These are phyloP conservation scores for Vicugna pacos DNA, from an alignment of 2,113 vertebrate species.

Conservation along the genomic window DNA sequence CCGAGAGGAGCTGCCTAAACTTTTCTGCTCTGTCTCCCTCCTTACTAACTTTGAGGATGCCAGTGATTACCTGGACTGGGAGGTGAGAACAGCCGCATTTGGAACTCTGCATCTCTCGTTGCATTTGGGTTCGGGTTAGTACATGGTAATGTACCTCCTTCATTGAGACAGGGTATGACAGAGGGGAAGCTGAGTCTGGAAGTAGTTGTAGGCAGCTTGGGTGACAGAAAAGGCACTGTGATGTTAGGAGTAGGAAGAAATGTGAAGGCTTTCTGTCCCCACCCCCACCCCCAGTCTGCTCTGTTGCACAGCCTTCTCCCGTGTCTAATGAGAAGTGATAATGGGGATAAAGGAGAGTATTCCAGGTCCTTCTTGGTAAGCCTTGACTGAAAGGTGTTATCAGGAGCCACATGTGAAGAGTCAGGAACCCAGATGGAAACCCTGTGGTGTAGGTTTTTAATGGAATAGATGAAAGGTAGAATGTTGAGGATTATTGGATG, in stretches of 20 bases:
- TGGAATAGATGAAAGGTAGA: background rate
- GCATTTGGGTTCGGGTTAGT: conserved; percentile 90
- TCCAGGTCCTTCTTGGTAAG: conserved; percentile 4
- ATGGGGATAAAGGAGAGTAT: background rate
- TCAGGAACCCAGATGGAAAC: background rate
- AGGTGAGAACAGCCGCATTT: conserved; percentile 92
- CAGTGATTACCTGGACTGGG: conserved; percentile 93
- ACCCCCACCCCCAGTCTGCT: background rate
- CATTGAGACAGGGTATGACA: conserved; percentile 76
- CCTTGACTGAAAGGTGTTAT: background rate
- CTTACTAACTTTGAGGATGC: conserved; percentile 94
- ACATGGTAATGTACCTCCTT: conserved; percentile 88
- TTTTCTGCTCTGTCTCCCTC: conserved; percentile 94
- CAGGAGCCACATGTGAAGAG: background rate
- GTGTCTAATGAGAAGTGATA: background rate
- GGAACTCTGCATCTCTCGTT: conserved; percentile 89
- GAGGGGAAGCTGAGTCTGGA: conserved; percentile 50
- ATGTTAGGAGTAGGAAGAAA: background rate
- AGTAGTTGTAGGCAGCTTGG: background rate
- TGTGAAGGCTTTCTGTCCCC: background rate
- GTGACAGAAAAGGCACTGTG: background rate
- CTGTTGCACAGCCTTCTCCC: background rate
- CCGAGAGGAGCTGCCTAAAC: conserved; percentile 93
- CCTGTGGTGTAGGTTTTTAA: background rate
- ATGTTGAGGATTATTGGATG: background rate